Evolutionary conservation across 2,113 vertebrate species (phyloP).

Genomic region (Crotalus horridus): DNA sequence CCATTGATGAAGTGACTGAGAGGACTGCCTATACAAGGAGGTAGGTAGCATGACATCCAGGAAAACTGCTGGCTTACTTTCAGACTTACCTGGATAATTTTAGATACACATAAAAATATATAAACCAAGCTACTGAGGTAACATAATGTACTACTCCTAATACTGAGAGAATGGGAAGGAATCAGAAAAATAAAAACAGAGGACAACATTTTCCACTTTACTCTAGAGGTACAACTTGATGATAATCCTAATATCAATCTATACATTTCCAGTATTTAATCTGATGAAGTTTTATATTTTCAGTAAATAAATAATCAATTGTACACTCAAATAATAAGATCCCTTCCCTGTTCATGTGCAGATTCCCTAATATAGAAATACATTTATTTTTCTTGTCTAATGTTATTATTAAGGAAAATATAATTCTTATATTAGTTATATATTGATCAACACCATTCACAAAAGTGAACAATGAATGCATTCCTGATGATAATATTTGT

Average conservation of each 20-base stretch:
- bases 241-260: conserved; percentile 29
- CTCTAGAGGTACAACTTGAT: not conserved
- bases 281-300: conserved; percentile 19
- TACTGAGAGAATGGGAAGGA: not conserved
- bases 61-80: not conserved
- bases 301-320: conserved; percentile 40
- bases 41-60: not conserved
- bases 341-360: conserved; percentile 16
- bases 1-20: not conserved
- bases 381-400: conserved; percentile 29
- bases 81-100: not conserved
- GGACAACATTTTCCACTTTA: not conserved
- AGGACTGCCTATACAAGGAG: not conserved
- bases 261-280: conserved; percentile 42
- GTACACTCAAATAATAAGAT: conserved; percentile 30
- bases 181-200: conserved; percentile 12
- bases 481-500: not conserved
- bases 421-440: conserved; percentile 35
- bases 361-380: conserved; percentile 20
- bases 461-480: not conserved
- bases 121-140: not conserved
- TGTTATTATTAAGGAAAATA: conserved; percentile 26
- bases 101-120: not conserved
- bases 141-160: not conserved
- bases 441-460: conserved; percentile 16